Evolutionary conservation across 2,888 invertebrate species (phyloP), one percentile per base, ranked within the genome.

Genomic region (Trissolcus brochymenae): DNA sequence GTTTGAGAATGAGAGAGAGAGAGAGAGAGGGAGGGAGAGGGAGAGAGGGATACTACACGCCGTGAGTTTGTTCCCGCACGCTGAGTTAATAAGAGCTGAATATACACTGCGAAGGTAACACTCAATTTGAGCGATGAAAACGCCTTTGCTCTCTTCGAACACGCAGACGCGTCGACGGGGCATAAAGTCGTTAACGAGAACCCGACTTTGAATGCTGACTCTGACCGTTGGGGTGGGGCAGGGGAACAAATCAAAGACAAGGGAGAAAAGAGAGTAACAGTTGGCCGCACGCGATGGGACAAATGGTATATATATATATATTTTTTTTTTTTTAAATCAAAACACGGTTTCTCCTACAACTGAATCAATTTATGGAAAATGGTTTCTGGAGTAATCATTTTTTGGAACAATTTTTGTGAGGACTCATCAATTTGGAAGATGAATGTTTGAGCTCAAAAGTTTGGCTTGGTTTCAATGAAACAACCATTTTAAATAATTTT

Each of bases 251-350:
- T 43, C 29, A 49, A 60, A 61, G 55, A 46, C 55, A 50, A 55
- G 68, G 56, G 71, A 51, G 54, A 55, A 35, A 66, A 53, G 41
- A 67, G 59, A 59, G 60, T 40, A 80, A 72, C 77, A 78, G 65
- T 79, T 78, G 74, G 74, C 79, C 78, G 79, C 80, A 80, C 79
- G 81, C 80, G 80, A 81, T 79, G 77, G 75, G 79, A 77, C 73
- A 80, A 79, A 82, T 79, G 74, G 75, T 79, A 80, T 79, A 80
- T 79, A 79, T n/a, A n/a, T n/a, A n/a, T n/a, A n/a, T n/a, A n/a
- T n/a, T n/a, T n/a, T n/a, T n/a, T n/a, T 79, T 81, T 79, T 78
- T 74, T 79, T 9, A 4, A 25, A 25, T 25, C 25, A 25, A 6
- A 25, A 25, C 1, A 25, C 25, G 4, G 25, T 25, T 25, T 6